Base-by-base conservation (phyloP, 1,140 invertebrate genomes). In the Vanessa tameamea region DNA sequence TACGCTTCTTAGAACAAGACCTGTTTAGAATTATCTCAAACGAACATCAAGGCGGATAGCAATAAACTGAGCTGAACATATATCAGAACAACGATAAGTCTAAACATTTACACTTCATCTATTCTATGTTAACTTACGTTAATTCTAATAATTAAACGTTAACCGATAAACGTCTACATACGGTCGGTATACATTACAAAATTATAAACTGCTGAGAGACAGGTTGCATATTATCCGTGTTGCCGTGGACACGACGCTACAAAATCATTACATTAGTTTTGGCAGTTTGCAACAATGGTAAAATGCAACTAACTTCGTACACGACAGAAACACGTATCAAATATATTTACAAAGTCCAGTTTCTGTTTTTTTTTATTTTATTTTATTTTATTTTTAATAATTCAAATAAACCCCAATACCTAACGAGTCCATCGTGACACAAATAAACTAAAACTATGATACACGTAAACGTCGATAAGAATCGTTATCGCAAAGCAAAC, bases 221-320 rank as follows among this genome's bases (percentile, higher is more conserved):
- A 75, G 73, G 68, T 67, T 75, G 68, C 51, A 67, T 73, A 77
- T 76, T 76, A 79, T 81, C 80, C 76, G 80, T 81, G 75, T 66
- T 37, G 68, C 67, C 77, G 77, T 64, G 64, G 23, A 31, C 26
- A 64, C 47, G 80, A 81, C 79, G 86, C 88, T 90, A 90, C 82
- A 89, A 91, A 88, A 89, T 89, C 83, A 89, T 89, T 86, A 89
- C 83, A 89, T 87, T 90, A 87, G 79, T 87, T 92, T 92, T 92
- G 90, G 90, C 90, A 90, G 89, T 91, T 88, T 83, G 87, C 90
- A 89, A 89, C 84, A 90, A 90, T 89, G 88, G 90, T 92, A 91
- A 90, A 92, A 92, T 90, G 89, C 89, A 92, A 88, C 86, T 88
- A 89, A 88, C 82, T 85, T 79, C 77, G 79, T 81, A 78, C 53